Evolutionary conservation across 1,140 invertebrate genomes (phyloP).

Genomic region (Hestina assimilis): DNA sequence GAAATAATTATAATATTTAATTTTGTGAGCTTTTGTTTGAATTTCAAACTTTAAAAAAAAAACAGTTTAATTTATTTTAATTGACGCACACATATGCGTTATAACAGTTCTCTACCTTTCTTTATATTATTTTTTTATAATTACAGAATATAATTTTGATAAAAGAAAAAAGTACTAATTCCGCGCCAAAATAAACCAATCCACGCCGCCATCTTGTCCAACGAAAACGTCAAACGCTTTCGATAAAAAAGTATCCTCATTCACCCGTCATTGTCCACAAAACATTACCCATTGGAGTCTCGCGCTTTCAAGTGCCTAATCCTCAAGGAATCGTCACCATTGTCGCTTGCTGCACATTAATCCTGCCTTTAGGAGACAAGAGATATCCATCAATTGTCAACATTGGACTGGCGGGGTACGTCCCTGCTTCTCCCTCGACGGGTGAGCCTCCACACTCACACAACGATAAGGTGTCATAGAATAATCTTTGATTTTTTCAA

Average conservation of each 20-base stretch:
- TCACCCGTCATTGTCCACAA: constrained; percentile 32
- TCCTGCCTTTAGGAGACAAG: constrained; percentile 75
- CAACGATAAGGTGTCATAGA: constrained; percentile 48
- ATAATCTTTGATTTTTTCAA: constrained; percentile 14
- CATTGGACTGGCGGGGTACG: constrained; percentile 61
- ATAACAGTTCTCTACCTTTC: no score
- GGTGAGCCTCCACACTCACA: constrained; percentile 46
- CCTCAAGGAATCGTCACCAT: constrained; percentile 63
- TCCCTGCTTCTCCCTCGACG: constrained; percentile 34
- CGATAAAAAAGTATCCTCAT: constrained; percentile 12
- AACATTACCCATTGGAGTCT: constrained; percentile 37
- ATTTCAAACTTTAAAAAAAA: no score
- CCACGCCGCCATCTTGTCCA: neutral
- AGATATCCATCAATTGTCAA: constrained; percentile 78
- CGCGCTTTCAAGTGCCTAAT: constrained; percentile 55
- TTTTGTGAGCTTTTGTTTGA: no score
- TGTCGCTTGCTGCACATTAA: constrained; percentile 67
- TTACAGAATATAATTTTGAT: no score
- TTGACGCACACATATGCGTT: no score
- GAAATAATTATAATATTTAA: no score
- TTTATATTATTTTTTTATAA: no score
- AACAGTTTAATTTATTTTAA: no score
- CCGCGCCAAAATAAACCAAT: neutral
- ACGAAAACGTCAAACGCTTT: constrained; percentile 3
- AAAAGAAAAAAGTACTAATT: no score